Base-by-base conservation (phyloP, 2,113 vertebrate genomes). In the Butastur rufipennis region DNA sequence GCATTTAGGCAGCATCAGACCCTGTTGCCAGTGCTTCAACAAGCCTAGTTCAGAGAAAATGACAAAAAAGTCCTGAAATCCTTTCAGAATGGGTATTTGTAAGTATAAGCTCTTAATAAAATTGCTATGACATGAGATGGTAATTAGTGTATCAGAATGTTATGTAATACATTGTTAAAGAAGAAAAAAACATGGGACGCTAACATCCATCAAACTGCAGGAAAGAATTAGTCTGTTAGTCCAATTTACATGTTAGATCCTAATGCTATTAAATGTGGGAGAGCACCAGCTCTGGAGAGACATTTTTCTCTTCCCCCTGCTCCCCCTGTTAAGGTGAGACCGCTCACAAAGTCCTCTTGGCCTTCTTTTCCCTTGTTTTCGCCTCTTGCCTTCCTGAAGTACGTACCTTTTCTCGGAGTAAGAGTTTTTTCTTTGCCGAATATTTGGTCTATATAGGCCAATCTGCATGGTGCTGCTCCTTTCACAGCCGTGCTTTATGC, bases 91-190 rank as follows among this genome's bases (percentile, higher is more conserved):
- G 84, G 59, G 68, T 91, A 80, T 97, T 95, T 96, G 56, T 81
- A 59, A 89, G 77, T 93, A 93, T 91, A 71, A 88, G 52, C 92
- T 96, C 88, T 95, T 91, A 90, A 95, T 94, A 96, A 96, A 89
- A 91, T 86, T 72, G 93, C 91, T 75, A 63, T 94, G 91, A 87
- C 86, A 93, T 93, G 74, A 95, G 53, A 87, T 88, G 78, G 70
- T 92, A 95, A 91, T 96, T 95, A 93, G 82, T 79, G 93, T 93
- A 85, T 95, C 91, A 90, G 92, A 94, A 97, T 95, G 91, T 96
- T 96, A 93, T 97, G 93, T 97, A 95, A 94, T 90, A 38, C 42
- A 32, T 96, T 95, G 93, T 92, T 86, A 86, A 90, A 91, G 70
- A 85, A 66, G 80, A 26, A 58, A 21, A 15, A 47, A 96, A 55